phyloP scores from a whole-genome alignment of 2,888 invertebrate species.

The Ectropis crepuscularia region DNA sequence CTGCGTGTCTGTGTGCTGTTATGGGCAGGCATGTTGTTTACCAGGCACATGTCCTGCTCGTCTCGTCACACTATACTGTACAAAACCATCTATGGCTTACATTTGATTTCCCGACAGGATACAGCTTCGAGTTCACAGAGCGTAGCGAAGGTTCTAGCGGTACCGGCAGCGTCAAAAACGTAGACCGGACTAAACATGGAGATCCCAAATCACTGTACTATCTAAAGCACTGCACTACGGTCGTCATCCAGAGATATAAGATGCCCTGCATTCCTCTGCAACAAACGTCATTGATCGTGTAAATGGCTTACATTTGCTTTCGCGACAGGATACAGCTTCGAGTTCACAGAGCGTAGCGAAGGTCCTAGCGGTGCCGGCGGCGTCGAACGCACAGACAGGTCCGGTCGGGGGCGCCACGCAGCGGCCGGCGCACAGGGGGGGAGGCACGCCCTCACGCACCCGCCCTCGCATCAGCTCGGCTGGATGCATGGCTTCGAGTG shows the following conservation, averaged over 20 bases:
- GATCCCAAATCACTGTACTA: too few species aligned
- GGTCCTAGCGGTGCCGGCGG: constrained; percentile 81
- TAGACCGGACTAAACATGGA: too few species aligned
- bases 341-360: constrained; percentile 85
- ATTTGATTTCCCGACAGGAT: constrained; percentile 84
- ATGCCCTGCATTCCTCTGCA: too few species aligned
- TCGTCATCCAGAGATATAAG: too few species aligned
- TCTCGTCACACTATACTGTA: too few species aligned
- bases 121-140: constrained; percentile 83
- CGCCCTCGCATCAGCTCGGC: constrained; percentile 57
- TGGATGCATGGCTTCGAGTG: constrained; percentile 54
- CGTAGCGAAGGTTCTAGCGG: constrained; percentile 84
- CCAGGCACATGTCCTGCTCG: too few species aligned
- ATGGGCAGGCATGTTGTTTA: too few species aligned
- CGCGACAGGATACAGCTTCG: constrained; percentile 83
- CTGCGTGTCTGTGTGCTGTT: too few species aligned
- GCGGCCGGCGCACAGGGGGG: constrained; percentile 72
- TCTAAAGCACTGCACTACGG: too few species aligned
- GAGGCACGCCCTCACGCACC: constrained; percentile 74
- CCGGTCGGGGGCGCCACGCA: constrained; percentile 75
- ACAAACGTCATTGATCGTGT: too few species aligned
- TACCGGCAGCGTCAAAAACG: constrained; percentile 84
- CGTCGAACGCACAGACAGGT: constrained; percentile 85
- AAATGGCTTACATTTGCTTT: constrained; percentile 82
- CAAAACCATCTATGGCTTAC: too few species aligned